Percentiles rank a stretch among this genome's conserved stretches.
These are phyloP conservation scores for Perdita meconis DNA, from an alignment of 2,888 invertebrate species.

Conservation along the genomic window DNA sequence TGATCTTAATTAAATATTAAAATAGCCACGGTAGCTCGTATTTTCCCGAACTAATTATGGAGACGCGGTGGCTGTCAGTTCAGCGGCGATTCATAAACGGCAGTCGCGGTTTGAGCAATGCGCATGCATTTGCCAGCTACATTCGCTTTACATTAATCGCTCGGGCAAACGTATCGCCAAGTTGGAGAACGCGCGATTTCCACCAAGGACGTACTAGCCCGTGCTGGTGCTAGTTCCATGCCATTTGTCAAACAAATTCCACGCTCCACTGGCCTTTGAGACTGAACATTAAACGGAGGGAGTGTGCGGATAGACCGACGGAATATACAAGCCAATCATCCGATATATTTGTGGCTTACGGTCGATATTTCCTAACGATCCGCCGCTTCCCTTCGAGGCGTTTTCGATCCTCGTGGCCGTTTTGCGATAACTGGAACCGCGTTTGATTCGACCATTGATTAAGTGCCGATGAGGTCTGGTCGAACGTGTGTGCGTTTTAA, in stretches of 20 bases:
- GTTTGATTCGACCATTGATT: conserved; percentile 20
- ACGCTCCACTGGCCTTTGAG: conserved; percentile 58
- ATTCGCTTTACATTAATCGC: conserved; percentile 55
- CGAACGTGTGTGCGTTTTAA: no score
- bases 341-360: conserved; percentile 22
- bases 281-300: conserved; percentile 56
- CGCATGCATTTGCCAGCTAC: conserved; percentile 18
- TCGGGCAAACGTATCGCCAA: conserved; percentile 57
- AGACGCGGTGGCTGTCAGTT: conserved; percentile 24
- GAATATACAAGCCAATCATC: conserved; percentile 38
- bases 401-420: not conserved
- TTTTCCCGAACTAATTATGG: conserved; percentile 11
- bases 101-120: conserved; percentile 32
- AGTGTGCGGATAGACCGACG: conserved; percentile 33
- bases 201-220: conserved; percentile 58
- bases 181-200: conserved; percentile 61
- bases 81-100: conserved; percentile 34
- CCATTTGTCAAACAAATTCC: conserved; percentile 66
- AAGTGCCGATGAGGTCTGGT: not conserved
- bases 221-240: conserved; percentile 57
- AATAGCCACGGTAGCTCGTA: not conserved
- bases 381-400: conserved; percentile 10
- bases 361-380: conserved; percentile 17
- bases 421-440: not conserved
- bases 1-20: conserved; percentile 23